A percentile compares a stretch with the other conserved stretches of the same genome.
Evolutionary conservation across 2,888 invertebrate genomes (phyloP).

Genomic region (Tachina grossa): DNA sequence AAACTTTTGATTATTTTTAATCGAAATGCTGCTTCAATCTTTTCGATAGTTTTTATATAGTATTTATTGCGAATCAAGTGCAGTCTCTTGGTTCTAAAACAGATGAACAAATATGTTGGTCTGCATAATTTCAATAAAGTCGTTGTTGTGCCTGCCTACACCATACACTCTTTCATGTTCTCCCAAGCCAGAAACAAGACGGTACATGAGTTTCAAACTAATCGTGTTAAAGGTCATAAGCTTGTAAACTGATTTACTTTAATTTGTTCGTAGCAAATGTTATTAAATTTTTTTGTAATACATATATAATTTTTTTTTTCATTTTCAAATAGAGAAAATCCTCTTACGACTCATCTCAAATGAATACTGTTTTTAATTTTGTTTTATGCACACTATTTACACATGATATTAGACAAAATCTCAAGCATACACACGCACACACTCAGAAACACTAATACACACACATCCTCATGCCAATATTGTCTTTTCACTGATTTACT

Average conservation of each 20-base stretch:
- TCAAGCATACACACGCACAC: background rate
- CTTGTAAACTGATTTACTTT: conserved; percentile 62
- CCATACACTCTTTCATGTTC: background rate
- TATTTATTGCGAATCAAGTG: conserved; percentile 31
- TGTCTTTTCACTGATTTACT: conserved; percentile 22
- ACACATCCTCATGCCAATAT: background rate
- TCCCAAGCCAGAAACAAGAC: conserved; percentile 1
- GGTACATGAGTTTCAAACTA: conserved; percentile 54
- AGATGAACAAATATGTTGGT: background rate
- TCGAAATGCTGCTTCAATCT: background rate
- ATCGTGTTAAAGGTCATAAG: conserved; percentile 69
- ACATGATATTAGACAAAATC: conserved; percentile 51
- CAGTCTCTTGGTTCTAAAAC: conserved; percentile 38
- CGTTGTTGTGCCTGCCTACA: background rate
- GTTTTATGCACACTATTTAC: conserved; percentile 45
- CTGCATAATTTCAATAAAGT: conserved; percentile 24
- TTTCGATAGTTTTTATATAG: background rate
- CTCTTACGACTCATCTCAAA: conserved; percentile 25
- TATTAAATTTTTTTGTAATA: background rate
- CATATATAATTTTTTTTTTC: background rate
- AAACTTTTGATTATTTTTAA: background rate
- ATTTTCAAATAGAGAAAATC: conserved; percentile 2
- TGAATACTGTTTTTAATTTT: conserved; percentile 27
- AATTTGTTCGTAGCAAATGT: conserved; percentile 6
- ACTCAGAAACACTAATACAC: too few relatives aligned